Evolutionary conservation across 2,888 invertebrate species (phyloP), one percentile per base, ranked within the genome.

Genomic region (Eulithis prunata): DNA sequence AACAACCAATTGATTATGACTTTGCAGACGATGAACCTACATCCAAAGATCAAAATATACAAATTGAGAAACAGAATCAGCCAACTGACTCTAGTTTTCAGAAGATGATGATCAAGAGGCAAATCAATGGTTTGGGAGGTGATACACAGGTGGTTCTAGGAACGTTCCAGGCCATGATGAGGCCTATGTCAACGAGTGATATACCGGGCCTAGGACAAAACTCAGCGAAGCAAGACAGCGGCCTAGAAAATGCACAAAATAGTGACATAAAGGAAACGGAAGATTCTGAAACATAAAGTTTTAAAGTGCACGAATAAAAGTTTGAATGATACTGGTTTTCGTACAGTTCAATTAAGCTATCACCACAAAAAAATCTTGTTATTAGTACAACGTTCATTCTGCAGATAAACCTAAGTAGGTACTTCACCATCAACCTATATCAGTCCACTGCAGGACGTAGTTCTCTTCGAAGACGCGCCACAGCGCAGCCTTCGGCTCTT

Each of bases 121-220:
- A 80, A 67, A 59, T 71, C 2, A 67, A 62, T 5, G 64, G 57
- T 11, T 57, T 61, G 5, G 75, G 72, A 47, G 73, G 76, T 8
- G 75, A 75, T 2, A 76, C 78, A 4, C 81, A 83, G 46, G 75
- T 85, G 70, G 74, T 85, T 3, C 58, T 84, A 43, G 85, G 86
- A 0, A 84, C 82, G 0, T 86, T 86, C 62, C 86, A 85, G 72
- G 82, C 85, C 10, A 73, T 83, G 28, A 80, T 83, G 76, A 78
- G 80, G 38, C 84, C 84, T 7, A 73, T 81, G 74, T 75, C 78
- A 43, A 46, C 77, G 0, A 54, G 38, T 36, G 69, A 66, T 52
- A 46, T 72, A 7, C 76, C 78, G 2, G 70, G 69, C 45, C 32
- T 71, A 32, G 61, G 61, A 2, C 62, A 62, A 43, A 57, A 61